Conservation (phyloP, 2,888 invertebrate species). For the Barypeithes pellucidus region DNA sequence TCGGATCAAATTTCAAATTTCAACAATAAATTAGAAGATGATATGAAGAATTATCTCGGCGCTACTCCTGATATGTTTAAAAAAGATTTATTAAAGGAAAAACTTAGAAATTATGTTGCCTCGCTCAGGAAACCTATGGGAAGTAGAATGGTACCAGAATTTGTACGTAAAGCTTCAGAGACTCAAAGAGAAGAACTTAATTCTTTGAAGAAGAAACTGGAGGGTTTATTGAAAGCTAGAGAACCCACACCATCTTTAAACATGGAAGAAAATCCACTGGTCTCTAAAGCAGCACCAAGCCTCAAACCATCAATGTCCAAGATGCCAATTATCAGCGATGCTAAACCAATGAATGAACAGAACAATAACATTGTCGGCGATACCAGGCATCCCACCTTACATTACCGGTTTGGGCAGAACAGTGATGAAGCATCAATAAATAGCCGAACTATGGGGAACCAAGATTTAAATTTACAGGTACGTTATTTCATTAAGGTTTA, state of each 20-base stretch:
- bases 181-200: conserved; percentile 28
- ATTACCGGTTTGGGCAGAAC: not conserved
- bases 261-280: conserved; percentile 16
- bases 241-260: not conserved
- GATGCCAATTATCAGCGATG: not conserved
- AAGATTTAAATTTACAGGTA: conserved; percentile 9
- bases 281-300: conserved; percentile 9
- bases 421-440: not conserved
- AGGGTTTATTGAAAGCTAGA: conserved; percentile 23
- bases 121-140: conserved; percentile 27
- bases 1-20: conserved; percentile 1
- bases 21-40: conserved; percentile 5
- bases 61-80: not conserved
- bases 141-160: not conserved
- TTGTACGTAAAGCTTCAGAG: conserved; percentile 23
- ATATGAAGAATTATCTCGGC: conserved; percentile 17
- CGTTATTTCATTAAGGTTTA: not conserved
- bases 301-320: not conserved
- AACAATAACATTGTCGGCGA: conserved; percentile 3
- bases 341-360: not conserved
- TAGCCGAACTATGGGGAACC: not conserved
- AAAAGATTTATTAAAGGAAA: conserved; percentile 31
- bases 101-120: conserved; percentile 26
- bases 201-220: conserved; percentile 21
- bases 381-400: not conserved